Evolutionary conservation across 2,113 vertebrate species (phyloP).

Genomic region (Salvator merianae): DNA sequence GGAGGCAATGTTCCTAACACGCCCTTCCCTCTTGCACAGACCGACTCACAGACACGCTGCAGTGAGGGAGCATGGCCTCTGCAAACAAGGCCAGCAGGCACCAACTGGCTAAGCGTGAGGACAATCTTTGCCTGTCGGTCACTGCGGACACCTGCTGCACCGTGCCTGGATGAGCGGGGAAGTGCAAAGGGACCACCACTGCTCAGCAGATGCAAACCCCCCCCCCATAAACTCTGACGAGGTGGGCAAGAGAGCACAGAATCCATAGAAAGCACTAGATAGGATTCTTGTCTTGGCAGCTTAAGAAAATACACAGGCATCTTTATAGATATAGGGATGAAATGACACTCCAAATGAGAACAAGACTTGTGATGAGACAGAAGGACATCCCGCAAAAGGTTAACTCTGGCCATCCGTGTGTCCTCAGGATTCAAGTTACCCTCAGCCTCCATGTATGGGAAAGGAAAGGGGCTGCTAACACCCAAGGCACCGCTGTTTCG

Average conservation of each 20-base stretch:
- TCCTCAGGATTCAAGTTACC: not conserved
- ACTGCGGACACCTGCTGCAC: no score
- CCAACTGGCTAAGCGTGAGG: no score
- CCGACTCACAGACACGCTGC: no score
- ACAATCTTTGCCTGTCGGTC: no score
- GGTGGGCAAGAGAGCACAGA: no score
- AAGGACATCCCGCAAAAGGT: not conserved
- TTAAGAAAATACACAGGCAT: not conserved
- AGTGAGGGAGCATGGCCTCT: no score
- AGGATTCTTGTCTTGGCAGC: not conserved
- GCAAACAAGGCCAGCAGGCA: no score
- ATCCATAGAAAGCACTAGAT: no score
- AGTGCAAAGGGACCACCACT: no score
- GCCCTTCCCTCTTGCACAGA: not conserved
- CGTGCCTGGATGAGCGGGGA: no score
- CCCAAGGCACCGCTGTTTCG: not conserved
- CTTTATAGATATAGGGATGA: not conserved
- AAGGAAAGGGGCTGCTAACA: not conserved
- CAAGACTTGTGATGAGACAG: not conserved
- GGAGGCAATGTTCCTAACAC: accelerated
- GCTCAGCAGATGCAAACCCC: no score
- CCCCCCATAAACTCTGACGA: not conserved
- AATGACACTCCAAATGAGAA: not conserved
- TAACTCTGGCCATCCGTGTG: no score
- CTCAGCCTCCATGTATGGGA: not conserved